A percentile compares a stretch with the other conserved stretches of the same genome.
Conservation (phyloP, 1,140 invertebrate genomes). For the Sycobia sp. region DNA sequence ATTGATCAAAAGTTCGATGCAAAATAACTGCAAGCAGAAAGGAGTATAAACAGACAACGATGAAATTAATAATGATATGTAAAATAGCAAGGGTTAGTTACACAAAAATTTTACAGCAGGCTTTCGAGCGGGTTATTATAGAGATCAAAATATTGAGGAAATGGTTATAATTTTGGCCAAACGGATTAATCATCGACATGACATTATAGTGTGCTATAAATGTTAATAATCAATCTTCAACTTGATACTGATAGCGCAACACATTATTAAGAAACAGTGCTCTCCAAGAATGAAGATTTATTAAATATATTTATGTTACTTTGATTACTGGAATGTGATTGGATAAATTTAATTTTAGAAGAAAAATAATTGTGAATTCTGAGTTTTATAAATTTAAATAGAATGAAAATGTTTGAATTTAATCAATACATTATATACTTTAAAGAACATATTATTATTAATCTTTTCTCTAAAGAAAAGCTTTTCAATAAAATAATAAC, state of each 20-base stretch:
- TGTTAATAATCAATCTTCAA: constrained; percentile 32
- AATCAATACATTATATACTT: too few species aligned
- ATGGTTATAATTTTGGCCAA: constrained; percentile 12
- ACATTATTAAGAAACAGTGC: constrained; percentile 30
- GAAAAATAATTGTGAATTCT: neutral
- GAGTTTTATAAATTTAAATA: neutral
- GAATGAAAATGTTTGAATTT: too few species aligned
- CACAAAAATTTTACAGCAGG: constrained; percentile 12
- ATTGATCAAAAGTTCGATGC: constrained; percentile 21
- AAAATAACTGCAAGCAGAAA: constrained; percentile 24
- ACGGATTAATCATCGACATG: constrained; percentile 31
- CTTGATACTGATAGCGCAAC: constrained; percentile 23
- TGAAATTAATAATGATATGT: constrained; percentile 17
- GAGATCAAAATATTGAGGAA: constrained; percentile 8
- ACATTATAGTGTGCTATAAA: constrained; percentile 3
- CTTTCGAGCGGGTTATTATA: constrained; percentile 23
- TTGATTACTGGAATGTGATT: neutral
- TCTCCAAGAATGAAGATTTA: constrained; percentile 9
- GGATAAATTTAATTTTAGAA: too few species aligned
- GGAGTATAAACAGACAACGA: constrained; percentile 23
- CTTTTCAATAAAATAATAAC: too few species aligned
- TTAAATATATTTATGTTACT: constrained; percentile 1
- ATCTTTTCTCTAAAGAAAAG: too few species aligned
- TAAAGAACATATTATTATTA: too few species aligned
- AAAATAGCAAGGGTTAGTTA: constrained; percentile 19